Evolutionary conservation across 1,140 invertebrate genomes (phyloP), one percentile per base, ranked within the genome.

Genomic region (Atta cephalotes): DNA sequence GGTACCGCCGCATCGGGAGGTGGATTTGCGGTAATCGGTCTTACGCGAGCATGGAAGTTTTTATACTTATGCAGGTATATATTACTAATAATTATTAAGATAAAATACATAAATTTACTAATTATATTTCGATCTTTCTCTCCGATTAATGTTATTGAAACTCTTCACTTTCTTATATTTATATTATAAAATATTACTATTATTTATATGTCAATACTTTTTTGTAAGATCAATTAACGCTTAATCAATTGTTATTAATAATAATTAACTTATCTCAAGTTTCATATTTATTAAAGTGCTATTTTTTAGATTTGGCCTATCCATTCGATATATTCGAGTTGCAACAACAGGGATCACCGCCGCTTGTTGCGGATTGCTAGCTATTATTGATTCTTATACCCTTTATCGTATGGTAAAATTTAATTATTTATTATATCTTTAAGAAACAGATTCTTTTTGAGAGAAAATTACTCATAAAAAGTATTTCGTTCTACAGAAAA

Each of bases 331-430:
- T 60, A 89, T 93, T 65, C 90, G 92, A 10, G 79, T 78, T 28
- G 51, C 90, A 6, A 91, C 89, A 2, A 92, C 88, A 7, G 70
- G 80, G 14, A 82, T 71, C 25, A 85, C 88, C 5, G 89, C 86
- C 9, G 12, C 74, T 35, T 72, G 84, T 63, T 92, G 90, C 49
- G 88, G 87, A 39, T 60, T 92, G 7, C 68, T 93, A 9, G 90
- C 92, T 9, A 45, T 93, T 62, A 86, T 93, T n/a, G 93, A 93
- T 71, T 87, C 90, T 35, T 93, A 89, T 31, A 85, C 91, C 12
- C 72, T 93, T 28, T 93, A 93, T 81, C 87, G 82, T 45, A 88
- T 91, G 87, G 93, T 93, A 81, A 80, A 91, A 85, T 91, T 35
- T 7, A 45, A 21, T 79, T 65, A 12, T 21, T 76, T 16, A 35